These are phyloP conservation scores for Heliornis fulica DNA, from an alignment of 2,113 vertebrate genomes.

Conservation along the genomic window DNA sequence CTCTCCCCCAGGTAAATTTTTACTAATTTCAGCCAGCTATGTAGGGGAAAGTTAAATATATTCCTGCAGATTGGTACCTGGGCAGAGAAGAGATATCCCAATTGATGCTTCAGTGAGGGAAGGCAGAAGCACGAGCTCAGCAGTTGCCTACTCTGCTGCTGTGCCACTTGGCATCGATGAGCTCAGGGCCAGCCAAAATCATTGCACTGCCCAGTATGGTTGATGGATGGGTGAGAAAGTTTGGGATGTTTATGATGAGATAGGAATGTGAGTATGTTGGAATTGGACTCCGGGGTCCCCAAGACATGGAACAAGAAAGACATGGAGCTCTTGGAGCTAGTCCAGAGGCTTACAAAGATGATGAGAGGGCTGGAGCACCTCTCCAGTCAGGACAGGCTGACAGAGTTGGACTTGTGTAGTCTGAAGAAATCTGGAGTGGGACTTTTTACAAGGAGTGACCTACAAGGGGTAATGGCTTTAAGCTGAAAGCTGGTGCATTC, in stretches of 20 bases:
- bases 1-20: background rate
- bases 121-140: background rate
- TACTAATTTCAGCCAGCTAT: background rate
- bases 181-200: background rate
- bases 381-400: no score
- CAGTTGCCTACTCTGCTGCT: background rate
- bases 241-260: background rate
- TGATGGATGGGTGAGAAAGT: background rate
- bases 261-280: background rate
- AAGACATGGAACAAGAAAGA: no score
- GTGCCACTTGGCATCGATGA: background rate
- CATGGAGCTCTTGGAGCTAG: no score
- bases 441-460: no score
- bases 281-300: background rate
- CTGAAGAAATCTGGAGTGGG: no score
- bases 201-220: fast-evolving
- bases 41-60: background rate
- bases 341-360: no score
- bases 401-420: no score
- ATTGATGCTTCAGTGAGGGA: background rate
- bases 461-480: no score
- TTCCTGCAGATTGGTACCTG: background rate
- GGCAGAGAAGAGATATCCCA: background rate
- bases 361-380: no score
- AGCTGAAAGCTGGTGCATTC: no score